Percentiles rank a stretch among this genome's conserved stretches.
phyloP scores from a whole-genome alignment of 2,113 vertebrate species.

The Perccottus glenii region DNA sequence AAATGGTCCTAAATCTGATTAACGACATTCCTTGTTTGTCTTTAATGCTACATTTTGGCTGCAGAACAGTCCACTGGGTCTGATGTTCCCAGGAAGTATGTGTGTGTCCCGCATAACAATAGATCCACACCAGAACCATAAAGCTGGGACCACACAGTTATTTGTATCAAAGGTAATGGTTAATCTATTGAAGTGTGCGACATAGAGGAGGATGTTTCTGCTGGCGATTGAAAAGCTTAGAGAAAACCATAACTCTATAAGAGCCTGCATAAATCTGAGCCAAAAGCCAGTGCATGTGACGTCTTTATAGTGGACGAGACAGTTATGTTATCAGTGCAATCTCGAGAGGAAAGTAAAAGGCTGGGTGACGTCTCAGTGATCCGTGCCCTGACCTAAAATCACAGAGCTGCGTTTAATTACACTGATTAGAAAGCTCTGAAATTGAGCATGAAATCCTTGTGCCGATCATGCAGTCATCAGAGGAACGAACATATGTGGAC shows the following conservation, averaged over 20 bases:
- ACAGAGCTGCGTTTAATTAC: constrained; percentile 61
- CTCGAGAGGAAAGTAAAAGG: constrained; percentile 17
- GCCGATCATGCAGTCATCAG: constrained; percentile 54
- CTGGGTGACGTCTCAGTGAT: constrained; percentile 23
- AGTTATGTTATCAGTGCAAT: constrained; percentile 22
- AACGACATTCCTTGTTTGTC: constrained; percentile 71
- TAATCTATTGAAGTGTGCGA: no score
- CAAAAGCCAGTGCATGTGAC: constrained; percentile 1
- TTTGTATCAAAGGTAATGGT: constrained; percentile 53
- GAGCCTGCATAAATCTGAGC: constrained; percentile 11
- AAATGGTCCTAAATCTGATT: constrained; percentile 67
- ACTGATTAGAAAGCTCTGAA: constrained; percentile 65
- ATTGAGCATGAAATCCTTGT: constrained; percentile 66
- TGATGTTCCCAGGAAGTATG: no score
- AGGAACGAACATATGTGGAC: constrained; percentile 55
- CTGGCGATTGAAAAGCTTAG: constrained; percentile 51
- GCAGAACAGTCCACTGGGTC: constrained; percentile 64
- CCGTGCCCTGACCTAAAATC: constrained; percentile 29
- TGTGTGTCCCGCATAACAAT: constrained; percentile 31
- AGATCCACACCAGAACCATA: constrained; percentile 20
- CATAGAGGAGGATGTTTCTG: constrained; percentile 12
- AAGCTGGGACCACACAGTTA: constrained; percentile 45
- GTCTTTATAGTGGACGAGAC: constrained; percentile 14
- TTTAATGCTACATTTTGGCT: constrained; percentile 69
- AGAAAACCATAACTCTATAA: constrained; percentile 29